Conservation (phyloP, 2,888 invertebrate genomes). For the Drosophila neonasuta region DNA sequence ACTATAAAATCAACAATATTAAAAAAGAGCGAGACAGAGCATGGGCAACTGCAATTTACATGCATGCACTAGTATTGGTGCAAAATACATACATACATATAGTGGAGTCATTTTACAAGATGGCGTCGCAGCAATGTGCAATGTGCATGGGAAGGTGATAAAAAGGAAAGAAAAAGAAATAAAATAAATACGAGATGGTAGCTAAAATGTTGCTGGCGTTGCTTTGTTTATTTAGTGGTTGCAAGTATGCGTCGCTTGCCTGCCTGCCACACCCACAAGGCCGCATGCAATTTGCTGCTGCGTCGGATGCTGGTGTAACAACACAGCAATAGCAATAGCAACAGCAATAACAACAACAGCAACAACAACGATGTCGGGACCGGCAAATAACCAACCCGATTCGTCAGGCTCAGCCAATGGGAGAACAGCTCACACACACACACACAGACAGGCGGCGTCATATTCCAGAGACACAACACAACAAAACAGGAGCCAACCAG, state of each 20-base stretch:
- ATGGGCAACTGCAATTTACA: conserved; percentile 33
- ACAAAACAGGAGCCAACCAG: conserved; percentile 75
- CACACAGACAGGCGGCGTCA: conserved; percentile 71
- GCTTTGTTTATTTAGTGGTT: conserved; percentile 75
- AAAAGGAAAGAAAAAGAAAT: conserved; percentile 10
- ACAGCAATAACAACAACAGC: conserved; percentile 47
- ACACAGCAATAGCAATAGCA: conserved; percentile 47
- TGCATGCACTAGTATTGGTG: conserved; percentile 2
- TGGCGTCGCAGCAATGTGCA: conserved; percentile 51
- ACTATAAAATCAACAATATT: conserved; percentile 48
- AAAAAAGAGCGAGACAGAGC: conserved; percentile 24
- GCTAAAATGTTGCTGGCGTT: conserved; percentile 32
- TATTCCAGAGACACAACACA: conserved; percentile 77
- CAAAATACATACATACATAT: background rate
- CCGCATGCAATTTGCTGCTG: conserved; percentile 57
- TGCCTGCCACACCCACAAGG: conserved; percentile 61
- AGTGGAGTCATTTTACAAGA: conserved; percentile 45
- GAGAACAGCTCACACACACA: conserved; percentile 61
- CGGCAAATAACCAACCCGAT: conserved; percentile 73
- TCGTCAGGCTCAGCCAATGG: conserved; percentile 75
- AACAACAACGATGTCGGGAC: conserved; percentile 43
- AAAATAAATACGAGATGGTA: conserved; percentile 40
- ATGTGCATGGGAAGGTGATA: conserved; percentile 33
- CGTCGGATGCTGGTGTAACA: conserved; percentile 44
- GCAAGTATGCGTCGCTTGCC: conserved; percentile 39